Evolutionary conservation across 2,113 vertebrate species (phyloP), one percentile per base, ranked within the genome.

Genomic region (Lagopus muta): DNA sequence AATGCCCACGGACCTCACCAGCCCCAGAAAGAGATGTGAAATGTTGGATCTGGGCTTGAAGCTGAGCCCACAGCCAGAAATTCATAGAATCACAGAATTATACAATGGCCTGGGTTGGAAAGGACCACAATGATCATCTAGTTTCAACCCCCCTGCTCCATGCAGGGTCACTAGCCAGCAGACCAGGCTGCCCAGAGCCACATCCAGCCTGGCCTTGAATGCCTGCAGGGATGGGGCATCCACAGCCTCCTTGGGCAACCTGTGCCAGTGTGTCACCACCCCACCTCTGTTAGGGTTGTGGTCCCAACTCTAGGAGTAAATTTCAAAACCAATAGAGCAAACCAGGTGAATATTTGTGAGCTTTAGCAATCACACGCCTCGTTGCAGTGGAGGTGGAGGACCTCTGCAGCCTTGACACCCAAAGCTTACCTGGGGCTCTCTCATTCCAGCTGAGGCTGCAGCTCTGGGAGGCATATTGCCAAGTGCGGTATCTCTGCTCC

Each of bases 401-500:
- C 42, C 8, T 61, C 43, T n/a, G 2, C 28, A 43, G 90, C 43
- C 27, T 69, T 55, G 40, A 10, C 28, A 16, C 8, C 55, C 40
- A 32, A 47, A 76, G 45, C 65, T 83, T 54, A 86, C 14, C 3
- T 17, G 13, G 50, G 48, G 27, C 71, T 96, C 86, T 82, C 75
- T 91, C 22, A 21, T 86, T 61, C 4, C 89, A 99, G 99, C 97
- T 99, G 93, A 98, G 99, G 89, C 97, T 99, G 81, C 99, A 99
- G 97, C 98, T 99, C 32, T 99, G 99, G 99, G 99, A 99, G 97
- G 99, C 99, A 3, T 99, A 99, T 94, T 99, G 99, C 93, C 99
- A 99, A 82, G 99, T 99, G 12, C 97, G 99, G 7, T 98, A 99
- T 13, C 98, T 99, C 62, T 99, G 99, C 98, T 99, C 98, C 10